Conservation (phyloP, 2,888 invertebrate species). For the Trachelus iudaicus region DNA sequence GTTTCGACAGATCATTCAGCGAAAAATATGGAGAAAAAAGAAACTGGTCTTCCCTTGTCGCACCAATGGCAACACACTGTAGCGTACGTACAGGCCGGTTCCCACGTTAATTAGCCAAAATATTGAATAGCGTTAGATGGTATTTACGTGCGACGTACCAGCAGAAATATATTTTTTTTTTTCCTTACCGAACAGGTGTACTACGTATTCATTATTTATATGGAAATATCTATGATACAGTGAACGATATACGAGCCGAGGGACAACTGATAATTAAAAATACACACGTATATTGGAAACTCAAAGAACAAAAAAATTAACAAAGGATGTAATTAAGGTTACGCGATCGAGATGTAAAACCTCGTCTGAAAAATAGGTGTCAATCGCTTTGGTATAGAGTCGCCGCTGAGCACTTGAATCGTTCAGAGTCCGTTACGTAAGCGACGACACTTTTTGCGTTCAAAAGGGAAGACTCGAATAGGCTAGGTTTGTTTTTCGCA, state of each 20-base stretch:
- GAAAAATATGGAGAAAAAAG: constrained; percentile 17
- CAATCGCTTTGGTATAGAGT: background rate
- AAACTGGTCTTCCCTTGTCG: constrained; percentile 25
- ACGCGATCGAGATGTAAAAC: background rate
- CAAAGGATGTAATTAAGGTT: background rate
- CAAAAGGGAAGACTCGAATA: background rate
- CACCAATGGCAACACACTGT: constrained; percentile 12
- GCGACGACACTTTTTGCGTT: background rate
- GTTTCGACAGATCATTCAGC: constrained; percentile 26
- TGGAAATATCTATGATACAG: background rate
- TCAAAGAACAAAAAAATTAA: background rate
- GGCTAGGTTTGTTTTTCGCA: background rate
- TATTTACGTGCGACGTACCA: background rate
- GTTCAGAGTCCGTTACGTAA: background rate
- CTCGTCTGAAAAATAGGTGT: background rate
- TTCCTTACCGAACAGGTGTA: background rate
- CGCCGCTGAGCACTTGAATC: background rate
- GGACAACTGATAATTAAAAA: background rate
- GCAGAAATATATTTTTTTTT: background rate
- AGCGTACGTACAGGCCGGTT: background rate
- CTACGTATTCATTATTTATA: background rate
- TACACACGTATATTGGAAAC: background rate
- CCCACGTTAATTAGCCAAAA: constrained; percentile 12
- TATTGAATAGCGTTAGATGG: background rate
- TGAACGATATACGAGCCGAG: background rate